A percentile compares a stretch with the other conserved stretches of the same genome.
Conservation (phyloP, 2,888 invertebrate genomes). For the Himalopsyche tibetana region DNA sequence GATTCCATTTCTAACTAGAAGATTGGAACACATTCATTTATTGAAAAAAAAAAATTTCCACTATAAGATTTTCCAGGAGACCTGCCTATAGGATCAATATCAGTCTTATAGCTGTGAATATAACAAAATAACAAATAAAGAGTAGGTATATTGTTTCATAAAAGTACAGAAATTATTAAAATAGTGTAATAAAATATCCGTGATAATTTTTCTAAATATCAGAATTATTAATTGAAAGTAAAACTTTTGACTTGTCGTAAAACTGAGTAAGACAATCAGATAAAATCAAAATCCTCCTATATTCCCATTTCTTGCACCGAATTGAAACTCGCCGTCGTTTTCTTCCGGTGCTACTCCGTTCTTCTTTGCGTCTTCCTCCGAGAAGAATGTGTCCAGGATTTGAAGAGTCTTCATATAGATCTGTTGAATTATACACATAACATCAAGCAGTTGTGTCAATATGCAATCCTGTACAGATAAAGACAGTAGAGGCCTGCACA, state of each 20-base stretch:
- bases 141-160: no score
- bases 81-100: neutral
- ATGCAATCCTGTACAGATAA: no score
- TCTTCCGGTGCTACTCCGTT: constrained; percentile 69
- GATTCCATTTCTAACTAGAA: no score
- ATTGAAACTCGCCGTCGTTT: constrained; percentile 71
- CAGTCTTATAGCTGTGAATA: neutral
- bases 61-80: neutral
- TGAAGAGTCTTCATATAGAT: constrained; percentile 86
- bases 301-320: constrained; percentile 67
- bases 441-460: neutral
- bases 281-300: constrained; percentile 67
- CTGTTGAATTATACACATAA: constrained; percentile 67
- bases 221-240: no score
- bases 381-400: constrained; percentile 88
- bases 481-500: no score
- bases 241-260: no score
- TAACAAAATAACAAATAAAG: neutral
- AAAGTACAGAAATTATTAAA: no score
- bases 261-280: constrained; percentile 58
- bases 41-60: neutral
- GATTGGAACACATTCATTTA: neutral
- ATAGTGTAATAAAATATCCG: neutral
- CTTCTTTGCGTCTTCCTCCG: constrained; percentile 74
- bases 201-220: neutral